Evolutionary conservation across 2,113 vertebrate genomes (phyloP), one percentile per base, ranked within the genome.

Genomic region (Todiramphus saurophagus): DNA sequence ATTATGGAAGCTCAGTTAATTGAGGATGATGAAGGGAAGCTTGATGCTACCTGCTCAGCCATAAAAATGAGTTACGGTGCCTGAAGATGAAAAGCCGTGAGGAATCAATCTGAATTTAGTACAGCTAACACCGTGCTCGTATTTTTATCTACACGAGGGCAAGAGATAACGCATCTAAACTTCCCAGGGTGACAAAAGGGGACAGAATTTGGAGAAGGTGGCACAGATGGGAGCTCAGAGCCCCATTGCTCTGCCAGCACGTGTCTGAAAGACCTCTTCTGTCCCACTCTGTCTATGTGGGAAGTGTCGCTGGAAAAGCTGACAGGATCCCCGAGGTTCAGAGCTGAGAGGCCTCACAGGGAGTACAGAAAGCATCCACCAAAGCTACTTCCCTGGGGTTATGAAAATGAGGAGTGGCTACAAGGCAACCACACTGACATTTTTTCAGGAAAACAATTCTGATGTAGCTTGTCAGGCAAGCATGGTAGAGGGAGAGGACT

Each of bases 301-400:
- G 96, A 97, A 97, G 96, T 93, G 95, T 96, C 97, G 87, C 92
- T 97, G 96, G 94, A 96, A 95, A 69, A 92, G 50, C 55, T 68
- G 58, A 67, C 33, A 60, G 50, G 48, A 69, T 91, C 27, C 41
- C n/a, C 0, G 2, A 64, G 15, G 20, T 92, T 91, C 59, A 60
- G 70, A 86, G 82, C 88, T 89, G 86, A 79, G 56, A 48, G 14
- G 30, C 18, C 85, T 87, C 16, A 4, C 7, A 23, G 20, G 39
- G 44, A 58, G 17, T 17, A 16, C 58, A 78, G 83, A 86, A 77
- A 83, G 48, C 59, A 66, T 20, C 7, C 39, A 44, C 46, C 25
- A 66, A 76, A 85, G 56, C 48, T 89, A 2, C 30, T 62, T 90
- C 50, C 43, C 44, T 27, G 35, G 48, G 28, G 58, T 91, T 83